phyloP scores from a whole-genome alignment of 2,797 vertebrate genomes.

The Aldrovandia affinis region DNA sequence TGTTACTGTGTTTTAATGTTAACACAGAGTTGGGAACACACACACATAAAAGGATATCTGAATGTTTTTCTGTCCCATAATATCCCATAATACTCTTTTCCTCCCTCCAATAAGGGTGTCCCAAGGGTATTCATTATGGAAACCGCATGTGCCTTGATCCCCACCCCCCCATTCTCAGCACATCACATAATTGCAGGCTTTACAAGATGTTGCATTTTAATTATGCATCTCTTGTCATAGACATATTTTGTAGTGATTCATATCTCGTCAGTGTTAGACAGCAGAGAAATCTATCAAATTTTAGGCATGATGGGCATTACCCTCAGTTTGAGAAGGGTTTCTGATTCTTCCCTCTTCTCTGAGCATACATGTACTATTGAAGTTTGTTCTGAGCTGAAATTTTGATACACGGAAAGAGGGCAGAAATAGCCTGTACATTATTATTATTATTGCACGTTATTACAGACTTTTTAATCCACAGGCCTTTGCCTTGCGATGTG shows the following conservation, averaged over 20 bases:
- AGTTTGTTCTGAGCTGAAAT: not conserved
- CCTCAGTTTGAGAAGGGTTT: not conserved
- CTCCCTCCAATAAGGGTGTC: constrained; percentile 44
- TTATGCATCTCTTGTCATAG: not conserved
- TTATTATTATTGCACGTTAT: not conserved
- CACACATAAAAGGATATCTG: constrained; percentile 56
- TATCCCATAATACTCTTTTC: constrained; percentile 47
- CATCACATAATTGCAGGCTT: constrained; percentile 57
- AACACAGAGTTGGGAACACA: constrained; percentile 18
- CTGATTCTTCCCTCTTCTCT: not conserved
- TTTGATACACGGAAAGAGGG: not conserved
- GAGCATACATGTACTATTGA: not conserved
- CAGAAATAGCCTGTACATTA: not conserved
- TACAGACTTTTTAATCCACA: not conserved
- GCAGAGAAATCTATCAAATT: not conserved
- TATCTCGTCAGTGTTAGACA: not conserved
- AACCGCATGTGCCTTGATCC: constrained; percentile 31
- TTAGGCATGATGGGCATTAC: not conserved
- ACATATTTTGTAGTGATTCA: not conserved
- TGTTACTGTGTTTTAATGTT: constrained; percentile 46
- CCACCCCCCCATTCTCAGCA: constrained; percentile 26
- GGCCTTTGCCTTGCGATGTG: not conserved
- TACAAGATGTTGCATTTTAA: constrained; percentile 21
- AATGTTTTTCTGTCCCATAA: constrained; percentile 55
- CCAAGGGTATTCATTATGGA: constrained; percentile 69